A percentile compares a stretch with the other conserved stretches of the same genome.
phyloP scores from a whole-genome alignment of 53 echinoderm and acorn worm species.

The Henricia sp. region DNA sequence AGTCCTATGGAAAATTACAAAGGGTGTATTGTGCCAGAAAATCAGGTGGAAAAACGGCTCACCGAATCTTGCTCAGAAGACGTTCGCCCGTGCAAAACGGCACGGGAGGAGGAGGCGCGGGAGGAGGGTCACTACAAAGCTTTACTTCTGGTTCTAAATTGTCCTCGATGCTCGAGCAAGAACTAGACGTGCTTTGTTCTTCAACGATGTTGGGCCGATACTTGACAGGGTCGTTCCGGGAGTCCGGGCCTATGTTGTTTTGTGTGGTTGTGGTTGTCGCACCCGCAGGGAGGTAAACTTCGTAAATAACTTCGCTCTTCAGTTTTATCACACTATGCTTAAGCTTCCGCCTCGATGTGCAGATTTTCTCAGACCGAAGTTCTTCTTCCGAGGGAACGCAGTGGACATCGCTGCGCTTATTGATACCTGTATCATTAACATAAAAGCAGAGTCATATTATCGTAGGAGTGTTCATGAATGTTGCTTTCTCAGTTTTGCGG shows the following conservation, averaged over 20 bases:
- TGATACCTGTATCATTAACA: too few relatives aligned
- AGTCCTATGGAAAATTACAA: too few relatives aligned
- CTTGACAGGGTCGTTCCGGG: background rate
- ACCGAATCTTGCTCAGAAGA: background rate
- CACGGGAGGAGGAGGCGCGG: background rate
- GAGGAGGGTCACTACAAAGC: background rate
- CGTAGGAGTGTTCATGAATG: too few relatives aligned
- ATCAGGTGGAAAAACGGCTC: background rate
- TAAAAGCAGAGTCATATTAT: too few relatives aligned
- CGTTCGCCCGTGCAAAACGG: background rate
- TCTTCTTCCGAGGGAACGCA: background rate
- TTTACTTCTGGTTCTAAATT: background rate
- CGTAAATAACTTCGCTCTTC: background rate
- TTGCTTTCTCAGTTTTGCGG: too few relatives aligned
- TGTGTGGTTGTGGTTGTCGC: background rate
- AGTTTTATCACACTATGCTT: background rate
- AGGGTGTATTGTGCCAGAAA: too few relatives aligned
- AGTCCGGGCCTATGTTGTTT: background rate
- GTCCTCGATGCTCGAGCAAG: slow-evolving; percentile 19
- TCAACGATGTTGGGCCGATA: background rate
- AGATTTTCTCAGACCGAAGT: background rate
- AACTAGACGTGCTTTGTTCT: background rate
- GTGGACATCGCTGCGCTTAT: background rate
- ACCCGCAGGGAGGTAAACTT: too few relatives aligned
- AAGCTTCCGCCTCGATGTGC: background rate